Conservation (phyloP, 2,888 invertebrate species). For the Cephus spinipes region DNA sequence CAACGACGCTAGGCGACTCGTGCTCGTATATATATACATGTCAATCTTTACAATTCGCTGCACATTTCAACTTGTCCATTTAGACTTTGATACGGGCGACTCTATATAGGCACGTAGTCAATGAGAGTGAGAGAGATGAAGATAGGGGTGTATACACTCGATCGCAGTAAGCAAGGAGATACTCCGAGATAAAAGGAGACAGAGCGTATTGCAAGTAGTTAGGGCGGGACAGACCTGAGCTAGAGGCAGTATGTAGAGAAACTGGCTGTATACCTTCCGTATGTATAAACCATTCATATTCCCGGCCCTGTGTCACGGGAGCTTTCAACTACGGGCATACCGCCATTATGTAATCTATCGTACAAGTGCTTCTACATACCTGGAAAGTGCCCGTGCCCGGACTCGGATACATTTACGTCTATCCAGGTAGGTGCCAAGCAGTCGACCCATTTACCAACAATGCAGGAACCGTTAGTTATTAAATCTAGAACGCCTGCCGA, state of each 20-base stretch:
- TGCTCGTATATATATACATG: neutral
- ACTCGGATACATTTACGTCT: neutral
- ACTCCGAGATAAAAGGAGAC: neutral
- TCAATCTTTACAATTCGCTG: neutral
- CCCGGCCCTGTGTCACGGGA: neutral
- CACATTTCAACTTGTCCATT: neutral
- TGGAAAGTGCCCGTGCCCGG: neutral
- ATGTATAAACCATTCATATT: neutral
- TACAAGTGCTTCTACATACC: neutral
- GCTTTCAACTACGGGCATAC: neutral
- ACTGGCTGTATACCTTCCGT: neutral
- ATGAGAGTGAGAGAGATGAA: too few species aligned
- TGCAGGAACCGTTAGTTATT: conserved; percentile 22
- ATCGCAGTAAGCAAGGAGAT: neutral
- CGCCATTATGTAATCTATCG: neutral
- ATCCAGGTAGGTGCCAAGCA: conserved; percentile 19
- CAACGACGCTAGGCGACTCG: neutral
- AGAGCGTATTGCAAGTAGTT: neutral
- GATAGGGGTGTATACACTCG: neutral
- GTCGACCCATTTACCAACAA: conserved; percentile 37
- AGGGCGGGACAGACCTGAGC: neutral
- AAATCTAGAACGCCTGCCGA: conserved; percentile 8
- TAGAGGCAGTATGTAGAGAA: neutral
- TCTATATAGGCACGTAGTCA: neutral
- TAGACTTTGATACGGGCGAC: neutral